Evolutionary conservation across 2,113 vertebrate species (phyloP).

Genomic region (Natator depressus): DNA sequence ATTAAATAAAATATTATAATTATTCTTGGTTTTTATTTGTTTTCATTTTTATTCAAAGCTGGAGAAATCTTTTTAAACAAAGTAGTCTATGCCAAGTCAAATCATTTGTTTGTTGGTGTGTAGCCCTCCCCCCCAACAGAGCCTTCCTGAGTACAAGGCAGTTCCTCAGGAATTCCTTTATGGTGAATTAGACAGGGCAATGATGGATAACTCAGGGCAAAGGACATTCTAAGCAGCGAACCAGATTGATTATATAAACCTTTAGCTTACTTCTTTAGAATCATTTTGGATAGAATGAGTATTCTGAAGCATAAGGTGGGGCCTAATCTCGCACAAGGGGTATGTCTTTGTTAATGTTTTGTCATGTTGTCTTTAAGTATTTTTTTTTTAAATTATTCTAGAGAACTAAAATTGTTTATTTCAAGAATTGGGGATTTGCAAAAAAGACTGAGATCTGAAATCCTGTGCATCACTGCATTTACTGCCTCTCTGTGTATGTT

Average conservation of each 20-base stretch:
- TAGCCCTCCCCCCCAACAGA: constrained; percentile 37
- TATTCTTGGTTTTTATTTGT: neutral
- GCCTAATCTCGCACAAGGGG: neutral
- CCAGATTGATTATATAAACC: constrained; percentile 41
- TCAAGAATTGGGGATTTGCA: neutral
- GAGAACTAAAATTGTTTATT: neutral
- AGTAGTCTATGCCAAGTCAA: constrained; percentile 18
- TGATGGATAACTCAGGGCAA: constrained; percentile 73
- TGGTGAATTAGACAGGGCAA: constrained; percentile 74
- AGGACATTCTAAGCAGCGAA: constrained; percentile 38
- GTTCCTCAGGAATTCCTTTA: constrained; percentile 80
- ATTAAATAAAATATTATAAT: neutral
- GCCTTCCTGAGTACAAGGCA: constrained; percentile 57
- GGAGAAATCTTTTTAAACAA: constrained; percentile 21
- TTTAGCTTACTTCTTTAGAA: constrained; percentile 13
- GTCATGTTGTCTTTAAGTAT: neutral
- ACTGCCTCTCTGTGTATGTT: accelerated
- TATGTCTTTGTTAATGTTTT: neutral
- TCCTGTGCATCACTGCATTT: neutral
- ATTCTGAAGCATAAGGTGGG: neutral
- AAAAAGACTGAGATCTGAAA: neutral
- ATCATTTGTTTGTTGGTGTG: constrained; percentile 28
- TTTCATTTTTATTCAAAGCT: neutral
- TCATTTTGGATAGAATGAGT: neutral
- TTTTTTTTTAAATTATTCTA: neutral